These are phyloP conservation scores for Halocaridina rubra DNA, from an alignment of 2,888 invertebrate genomes.

Conservation along the genomic window DNA sequence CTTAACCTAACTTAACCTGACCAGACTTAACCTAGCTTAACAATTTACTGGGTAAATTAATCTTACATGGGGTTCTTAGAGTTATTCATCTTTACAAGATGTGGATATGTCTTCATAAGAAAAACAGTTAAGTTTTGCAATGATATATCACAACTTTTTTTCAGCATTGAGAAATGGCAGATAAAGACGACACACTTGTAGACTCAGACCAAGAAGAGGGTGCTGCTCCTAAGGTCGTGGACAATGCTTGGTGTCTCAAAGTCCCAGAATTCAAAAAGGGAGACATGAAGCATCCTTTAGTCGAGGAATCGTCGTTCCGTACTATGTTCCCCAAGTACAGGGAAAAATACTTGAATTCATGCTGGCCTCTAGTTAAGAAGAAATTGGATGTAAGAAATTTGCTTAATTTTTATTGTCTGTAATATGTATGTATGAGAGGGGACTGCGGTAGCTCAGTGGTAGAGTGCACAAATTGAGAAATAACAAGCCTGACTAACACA, in stretches of 20 bases:
- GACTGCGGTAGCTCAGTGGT: neutral
- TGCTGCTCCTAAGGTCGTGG: conserved; percentile 70
- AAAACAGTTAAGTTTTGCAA: too few species aligned
- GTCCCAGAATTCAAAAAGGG: conserved; percentile 87
- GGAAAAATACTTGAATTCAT: conserved; percentile 93
- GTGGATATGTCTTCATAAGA: too few species aligned
- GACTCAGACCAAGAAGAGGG: neutral
- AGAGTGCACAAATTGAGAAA: too few species aligned
- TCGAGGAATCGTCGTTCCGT: conserved; percentile 96
- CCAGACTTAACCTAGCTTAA: too few species aligned
- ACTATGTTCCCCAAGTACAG: conserved; percentile 97
- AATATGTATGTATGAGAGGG: neutral
- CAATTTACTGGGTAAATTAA: too few species aligned
- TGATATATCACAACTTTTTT: too few species aligned
- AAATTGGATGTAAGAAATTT: conserved; percentile 71
- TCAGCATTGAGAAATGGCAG: too few species aligned
- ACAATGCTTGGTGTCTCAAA: conserved; percentile 88
- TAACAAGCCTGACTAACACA: too few species aligned
- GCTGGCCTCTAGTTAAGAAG: conserved; percentile 95
- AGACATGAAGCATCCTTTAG: conserved; percentile 88
- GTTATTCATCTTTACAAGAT: too few species aligned
- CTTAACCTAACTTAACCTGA: too few species aligned
- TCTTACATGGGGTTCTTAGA: too few species aligned
- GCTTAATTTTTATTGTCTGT: neutral
- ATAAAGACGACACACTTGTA: neutral